Conservation (phyloP, 2,797 vertebrate genomes). For the Gastrophryne carolinensis region DNA sequence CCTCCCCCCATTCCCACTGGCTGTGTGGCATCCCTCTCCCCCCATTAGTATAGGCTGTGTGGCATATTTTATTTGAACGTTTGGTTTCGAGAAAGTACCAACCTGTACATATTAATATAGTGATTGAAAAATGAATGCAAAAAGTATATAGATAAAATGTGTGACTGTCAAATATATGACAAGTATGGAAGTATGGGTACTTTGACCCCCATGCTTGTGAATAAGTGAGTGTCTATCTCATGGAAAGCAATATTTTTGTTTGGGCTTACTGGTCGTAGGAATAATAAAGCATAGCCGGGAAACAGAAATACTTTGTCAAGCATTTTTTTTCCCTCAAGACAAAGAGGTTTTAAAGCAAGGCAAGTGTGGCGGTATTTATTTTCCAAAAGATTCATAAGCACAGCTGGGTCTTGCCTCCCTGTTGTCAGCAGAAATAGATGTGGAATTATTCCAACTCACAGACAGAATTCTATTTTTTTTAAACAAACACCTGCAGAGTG, state of each 20-base stretch:
- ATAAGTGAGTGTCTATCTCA: too few species aligned
- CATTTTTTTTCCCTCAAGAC: conserved; percentile 20
- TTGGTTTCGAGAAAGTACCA: too few species aligned
- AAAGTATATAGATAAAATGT: background rate
- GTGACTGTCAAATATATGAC: background rate
- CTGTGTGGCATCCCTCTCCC: too few species aligned
- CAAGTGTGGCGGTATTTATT: conserved; percentile 44
- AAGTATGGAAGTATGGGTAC: too few species aligned
- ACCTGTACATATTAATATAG: too few species aligned
- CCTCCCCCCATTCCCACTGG: too few species aligned
- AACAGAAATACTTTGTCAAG: background rate
- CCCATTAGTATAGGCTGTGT: too few species aligned
- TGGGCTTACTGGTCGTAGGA: background rate
- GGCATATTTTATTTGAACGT: too few species aligned
- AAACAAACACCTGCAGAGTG: conserved; percentile 45
- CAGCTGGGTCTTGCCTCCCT: conserved; percentile 26
- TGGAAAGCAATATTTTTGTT: background rate
- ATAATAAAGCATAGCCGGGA: background rate
- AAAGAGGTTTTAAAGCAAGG: conserved; percentile 16
- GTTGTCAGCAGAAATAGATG: conserved; percentile 41
- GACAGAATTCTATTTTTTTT: conserved; percentile 31
- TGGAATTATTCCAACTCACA: conserved; percentile 45
- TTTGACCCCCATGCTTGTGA: too few species aligned
- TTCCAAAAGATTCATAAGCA: conserved; percentile 44
- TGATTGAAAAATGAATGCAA: background rate